These are phyloP conservation scores for Brassicogethes aeneus DNA, from an alignment of 2,888 invertebrate genomes.

Conservation along the genomic window DNA sequence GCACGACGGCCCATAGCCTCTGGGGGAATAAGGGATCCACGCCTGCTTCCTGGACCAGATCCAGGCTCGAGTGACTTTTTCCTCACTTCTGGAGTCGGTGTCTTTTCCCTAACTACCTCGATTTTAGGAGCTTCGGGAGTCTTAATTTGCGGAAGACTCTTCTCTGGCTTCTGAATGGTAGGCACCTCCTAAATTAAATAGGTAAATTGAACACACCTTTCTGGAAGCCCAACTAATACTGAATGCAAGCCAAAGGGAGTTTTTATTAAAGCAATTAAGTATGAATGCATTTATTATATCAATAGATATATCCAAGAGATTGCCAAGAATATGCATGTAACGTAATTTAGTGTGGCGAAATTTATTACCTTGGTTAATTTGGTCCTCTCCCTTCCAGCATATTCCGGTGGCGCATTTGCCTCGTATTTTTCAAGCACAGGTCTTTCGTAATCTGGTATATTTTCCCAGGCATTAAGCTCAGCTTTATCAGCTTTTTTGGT, in stretches of 20 bases:
- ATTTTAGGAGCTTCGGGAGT: slow-evolving; percentile 73
- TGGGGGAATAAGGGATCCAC: slow-evolving; percentile 83
- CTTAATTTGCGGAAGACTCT: slow-evolving; percentile 56
- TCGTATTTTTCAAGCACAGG: slow-evolving; percentile 64
- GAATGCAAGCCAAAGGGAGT: slow-evolving; percentile 19
- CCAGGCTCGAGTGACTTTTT: slow-evolving; percentile 54
- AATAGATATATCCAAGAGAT: slow-evolving; percentile 17
- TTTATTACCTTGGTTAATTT: slow-evolving; percentile 36
- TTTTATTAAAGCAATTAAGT: slow-evolving; percentile 17
- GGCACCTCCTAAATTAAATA: slow-evolving; percentile 28
- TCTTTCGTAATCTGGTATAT: slow-evolving; percentile 64
- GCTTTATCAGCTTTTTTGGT: slow-evolving; percentile 27
- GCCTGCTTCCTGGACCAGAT: slow-evolving; percentile 52
- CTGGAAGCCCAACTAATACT: slow-evolving; percentile 2
- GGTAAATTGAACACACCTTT: slow-evolving; percentile 5
- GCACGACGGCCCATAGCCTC: slow-evolving; percentile 81
- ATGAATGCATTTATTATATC: slow-evolving; percentile 8
- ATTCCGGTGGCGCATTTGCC: slow-evolving; percentile 38
- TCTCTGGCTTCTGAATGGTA: slow-evolving; percentile 25
- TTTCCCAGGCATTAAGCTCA: slow-evolving; percentile 33
- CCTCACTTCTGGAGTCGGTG: slow-evolving; percentile 50
- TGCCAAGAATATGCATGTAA: slow-evolving; percentile 18
- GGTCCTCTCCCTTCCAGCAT: slow-evolving; percentile 43
- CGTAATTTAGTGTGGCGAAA: not conserved
- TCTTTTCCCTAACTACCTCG: slow-evolving; percentile 75